Conservation (phyloP, 2,113 vertebrate genomes). For the Antechinus stuartii region DNA sequence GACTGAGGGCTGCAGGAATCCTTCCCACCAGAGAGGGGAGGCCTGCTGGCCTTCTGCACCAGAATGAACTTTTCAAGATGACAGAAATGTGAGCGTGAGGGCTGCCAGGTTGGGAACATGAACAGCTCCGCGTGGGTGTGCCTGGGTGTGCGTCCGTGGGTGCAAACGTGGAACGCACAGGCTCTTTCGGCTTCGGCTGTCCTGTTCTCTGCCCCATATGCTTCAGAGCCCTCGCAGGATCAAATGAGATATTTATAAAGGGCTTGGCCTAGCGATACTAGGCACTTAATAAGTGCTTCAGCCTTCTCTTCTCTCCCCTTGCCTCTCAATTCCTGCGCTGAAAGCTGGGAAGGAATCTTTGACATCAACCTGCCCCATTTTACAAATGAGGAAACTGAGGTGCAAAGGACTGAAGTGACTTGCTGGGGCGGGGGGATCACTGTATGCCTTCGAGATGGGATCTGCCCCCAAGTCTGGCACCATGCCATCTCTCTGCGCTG, state of each 20-base stretch:
- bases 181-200: not conserved
- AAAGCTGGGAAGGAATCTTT: not conserved
- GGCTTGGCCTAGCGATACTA: not conserved
- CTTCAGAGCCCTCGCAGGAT: not conserved
- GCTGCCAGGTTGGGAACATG: not conserved
- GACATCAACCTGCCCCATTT: not conserved
- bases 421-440: not conserved
- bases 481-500: not conserved
- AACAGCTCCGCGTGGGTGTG: not conserved
- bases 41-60: constrained; percentile 67
- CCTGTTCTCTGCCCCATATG: not conserved
- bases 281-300: not conserved
- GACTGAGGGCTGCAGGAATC: constrained; percentile 66
- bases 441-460: not conserved
- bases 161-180: not conserved
- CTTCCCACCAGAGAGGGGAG: constrained; percentile 46
- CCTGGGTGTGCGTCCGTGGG: not conserved
- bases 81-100: constrained; percentile 8
- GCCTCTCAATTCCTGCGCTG: no score
- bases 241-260: not conserved
- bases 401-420: no score
- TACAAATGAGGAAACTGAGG: not conserved
- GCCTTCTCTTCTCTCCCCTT: no score
- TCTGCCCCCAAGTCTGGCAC: not conserved
- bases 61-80: constrained; percentile 31